Evolutionary conservation across 2,888 invertebrate species (phyloP).

Genomic region (Coelopa pilipes): DNA sequence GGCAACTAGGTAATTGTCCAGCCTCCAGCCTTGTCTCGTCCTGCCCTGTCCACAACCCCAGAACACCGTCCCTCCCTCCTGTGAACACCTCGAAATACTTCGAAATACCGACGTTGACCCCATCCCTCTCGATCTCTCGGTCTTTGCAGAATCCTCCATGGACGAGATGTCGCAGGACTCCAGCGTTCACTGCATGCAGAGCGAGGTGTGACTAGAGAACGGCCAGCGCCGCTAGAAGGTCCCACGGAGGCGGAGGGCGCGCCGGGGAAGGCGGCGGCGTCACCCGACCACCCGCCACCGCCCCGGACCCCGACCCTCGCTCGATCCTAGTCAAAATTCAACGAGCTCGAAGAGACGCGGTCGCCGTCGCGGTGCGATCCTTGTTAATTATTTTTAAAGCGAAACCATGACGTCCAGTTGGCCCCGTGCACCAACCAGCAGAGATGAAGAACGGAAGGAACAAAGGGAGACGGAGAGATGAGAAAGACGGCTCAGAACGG

Average conservation of each 20-base stretch:
- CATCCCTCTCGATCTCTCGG: slow-evolving; percentile 7
- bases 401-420: slow-evolving; percentile 30
- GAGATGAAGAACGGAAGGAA: no score
- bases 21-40: no score
- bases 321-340: slow-evolving; percentile 66
- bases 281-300: no score
- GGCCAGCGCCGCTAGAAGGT: slow-evolving; percentile 45
- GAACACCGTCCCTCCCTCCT: no score
- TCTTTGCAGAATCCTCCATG: slow-evolving; percentile 80
- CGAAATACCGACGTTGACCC: neutral
- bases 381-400: slow-evolving; percentile 32
- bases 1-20: slow-evolving; percentile 5
- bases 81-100: neutral
- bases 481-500: neutral
- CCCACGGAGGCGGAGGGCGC: neutral
- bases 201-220: slow-evolving; percentile 73
- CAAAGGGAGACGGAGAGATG: no score
- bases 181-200: slow-evolving; percentile 86
- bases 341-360: neutral
- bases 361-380: neutral
- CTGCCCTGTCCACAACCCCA: no score
- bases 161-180: slow-evolving; percentile 89
- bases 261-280: neutral
- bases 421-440: no score
- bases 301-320: slow-evolving; percentile 49